These are phyloP conservation scores for Ormyrus nitidulus DNA, from an alignment of 2,888 invertebrate species.

Conservation along the genomic window DNA sequence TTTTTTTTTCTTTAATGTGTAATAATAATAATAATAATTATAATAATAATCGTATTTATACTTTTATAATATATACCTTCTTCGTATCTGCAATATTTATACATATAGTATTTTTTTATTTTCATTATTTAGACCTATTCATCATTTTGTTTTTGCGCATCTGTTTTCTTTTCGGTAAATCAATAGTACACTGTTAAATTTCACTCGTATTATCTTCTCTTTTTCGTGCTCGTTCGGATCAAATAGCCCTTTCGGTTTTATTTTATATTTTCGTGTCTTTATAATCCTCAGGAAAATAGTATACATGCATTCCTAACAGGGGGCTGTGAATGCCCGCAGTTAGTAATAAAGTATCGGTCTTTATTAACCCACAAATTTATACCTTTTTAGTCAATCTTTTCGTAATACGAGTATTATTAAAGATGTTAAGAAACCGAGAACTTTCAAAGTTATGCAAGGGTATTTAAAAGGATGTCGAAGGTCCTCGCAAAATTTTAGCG, in stretches of 20 bases:
- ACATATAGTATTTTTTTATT: slow-evolving; percentile 64
- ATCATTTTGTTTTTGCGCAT: slow-evolving; percentile 61
- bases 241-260: slow-evolving; percentile 10
- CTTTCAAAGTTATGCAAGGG: slow-evolving; percentile 25
- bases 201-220: slow-evolving; percentile 1
- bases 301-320: background rate
- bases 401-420: background rate
- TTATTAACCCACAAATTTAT: too few relatives aligned
- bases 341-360: background rate
- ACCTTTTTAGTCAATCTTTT: background rate
- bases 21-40: slow-evolving; percentile 62
- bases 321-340: background rate
- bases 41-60: slow-evolving; percentile 77
- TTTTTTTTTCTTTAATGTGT: slow-evolving; percentile 62
- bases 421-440: slow-evolving; percentile 3
- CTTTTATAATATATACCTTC: slow-evolving; percentile 64
- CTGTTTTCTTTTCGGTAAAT: slow-evolving; percentile 47
- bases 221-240: slow-evolving; percentile 40
- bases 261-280: slow-evolving; percentile 5
- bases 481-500: slow-evolving; percentile 5
- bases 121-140: slow-evolving; percentile 66
- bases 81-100: slow-evolving; percentile 64
- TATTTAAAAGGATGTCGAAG: slow-evolving; percentile 30
- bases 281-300: slow-evolving; percentile 4
- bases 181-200: slow-evolving; percentile 38